Evolutionary conservation across 2,797 vertebrate genomes (phyloP).

Genomic region (Smutsia temminckii): DNA sequence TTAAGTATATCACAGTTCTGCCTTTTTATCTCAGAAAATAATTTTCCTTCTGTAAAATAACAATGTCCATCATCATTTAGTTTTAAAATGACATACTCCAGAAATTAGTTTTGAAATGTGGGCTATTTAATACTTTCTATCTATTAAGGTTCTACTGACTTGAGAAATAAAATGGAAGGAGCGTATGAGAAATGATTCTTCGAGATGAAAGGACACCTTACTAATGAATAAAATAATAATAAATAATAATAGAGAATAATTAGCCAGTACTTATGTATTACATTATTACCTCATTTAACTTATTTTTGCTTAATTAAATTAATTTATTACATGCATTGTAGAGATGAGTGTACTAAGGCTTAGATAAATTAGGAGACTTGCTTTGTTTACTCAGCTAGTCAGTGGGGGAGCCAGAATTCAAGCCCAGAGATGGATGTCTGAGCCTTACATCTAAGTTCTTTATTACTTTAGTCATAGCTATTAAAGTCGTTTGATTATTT

Average conservation of each 20-base stretch:
- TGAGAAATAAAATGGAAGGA: neutral
- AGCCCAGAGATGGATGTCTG: neutral
- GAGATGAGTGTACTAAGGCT: neutral
- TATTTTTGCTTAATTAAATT: neutral
- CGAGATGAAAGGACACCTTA: neutral
- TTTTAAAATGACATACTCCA: slow-evolving; percentile 12
- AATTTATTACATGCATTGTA: neutral
- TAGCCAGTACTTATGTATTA: neutral
- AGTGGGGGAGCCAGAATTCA: neutral
- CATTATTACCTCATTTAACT: neutral
- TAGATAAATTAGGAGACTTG: neutral
- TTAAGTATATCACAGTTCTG: neutral
- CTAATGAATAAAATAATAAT: slow-evolving; percentile 1
- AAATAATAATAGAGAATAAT: neutral
- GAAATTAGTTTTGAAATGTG: neutral
- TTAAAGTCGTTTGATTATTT: neutral
- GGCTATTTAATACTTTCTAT: neutral
- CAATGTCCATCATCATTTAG: neutral
- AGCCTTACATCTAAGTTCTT: neutral
- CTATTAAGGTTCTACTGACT: neutral
- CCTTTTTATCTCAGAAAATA: neutral
- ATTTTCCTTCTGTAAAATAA: neutral
- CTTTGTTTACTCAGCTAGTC: neutral
- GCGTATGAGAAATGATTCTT: neutral
- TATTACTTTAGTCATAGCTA: neutral